These are phyloP conservation scores for Lacanobia wlatinum DNA, from an alignment of 2,888 invertebrate genomes.

Conservation along the genomic window DNA sequence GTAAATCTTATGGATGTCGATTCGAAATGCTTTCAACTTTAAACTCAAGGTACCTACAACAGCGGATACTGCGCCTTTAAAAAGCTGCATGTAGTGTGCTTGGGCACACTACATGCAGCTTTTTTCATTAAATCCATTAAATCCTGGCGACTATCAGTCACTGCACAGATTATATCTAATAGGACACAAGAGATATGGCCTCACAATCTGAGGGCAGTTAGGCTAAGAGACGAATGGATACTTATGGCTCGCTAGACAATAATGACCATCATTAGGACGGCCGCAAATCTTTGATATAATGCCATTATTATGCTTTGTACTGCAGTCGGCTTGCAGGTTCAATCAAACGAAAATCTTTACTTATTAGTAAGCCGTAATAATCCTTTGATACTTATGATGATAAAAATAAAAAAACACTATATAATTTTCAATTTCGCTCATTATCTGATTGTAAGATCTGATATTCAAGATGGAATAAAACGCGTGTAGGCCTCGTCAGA, in stretches of 20 bases:
- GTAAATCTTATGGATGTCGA: too few relatives aligned
- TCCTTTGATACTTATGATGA: background rate
- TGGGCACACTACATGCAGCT: too few relatives aligned
- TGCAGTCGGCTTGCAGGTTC: conserved; percentile 31
- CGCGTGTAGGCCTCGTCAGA: background rate
- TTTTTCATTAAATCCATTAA: too few relatives aligned
- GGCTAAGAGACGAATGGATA: conserved; percentile 47
- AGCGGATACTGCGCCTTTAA: too few relatives aligned
- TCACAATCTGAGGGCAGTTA: conserved; percentile 53
- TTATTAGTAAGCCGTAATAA: conserved; percentile 4
- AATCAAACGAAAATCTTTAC: conserved; percentile 35
- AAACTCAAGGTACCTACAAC: too few relatives aligned
- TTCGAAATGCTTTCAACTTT: too few relatives aligned
- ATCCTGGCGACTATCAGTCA: conserved; percentile 49
- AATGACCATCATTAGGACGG: conserved; percentile 59
- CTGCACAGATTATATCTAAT: conserved; percentile 62
- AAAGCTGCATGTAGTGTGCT: background rate
- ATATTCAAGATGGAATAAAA: conserved; percentile 30
- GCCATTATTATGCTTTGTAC: conserved; percentile 50
- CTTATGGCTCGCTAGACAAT: conserved; percentile 44
- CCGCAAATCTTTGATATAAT: conserved; percentile 54
- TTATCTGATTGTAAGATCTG: conserved; percentile 26
- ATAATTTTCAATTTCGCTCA: conserved; percentile 9
- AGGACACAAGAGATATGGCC: conserved; percentile 44
- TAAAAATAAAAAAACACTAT: conserved; percentile 4